phyloP scores from a whole-genome alignment of 2,888 invertebrate genomes.

The Philhelius pedissequus region DNA sequence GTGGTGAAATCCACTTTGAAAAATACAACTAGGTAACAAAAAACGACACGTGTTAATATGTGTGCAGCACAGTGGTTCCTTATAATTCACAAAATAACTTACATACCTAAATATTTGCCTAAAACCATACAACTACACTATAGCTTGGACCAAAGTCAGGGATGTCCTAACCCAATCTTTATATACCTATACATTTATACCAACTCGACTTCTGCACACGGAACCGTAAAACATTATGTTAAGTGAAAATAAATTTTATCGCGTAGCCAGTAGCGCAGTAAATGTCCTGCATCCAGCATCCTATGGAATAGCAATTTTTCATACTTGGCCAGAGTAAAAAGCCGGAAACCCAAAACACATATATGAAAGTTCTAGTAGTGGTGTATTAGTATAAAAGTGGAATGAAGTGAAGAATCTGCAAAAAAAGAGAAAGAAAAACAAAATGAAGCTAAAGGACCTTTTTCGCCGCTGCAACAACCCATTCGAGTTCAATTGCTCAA shows the following conservation, averaged over 20 bases:
- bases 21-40: not conserved
- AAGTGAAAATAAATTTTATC: slow-evolving; percentile 68
- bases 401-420: not conserved
- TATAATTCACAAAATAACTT: slow-evolving; percentile 32
- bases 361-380: too few relatives aligned
- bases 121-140: not conserved
- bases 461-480: not conserved
- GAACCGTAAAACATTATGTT: slow-evolving; percentile 65
- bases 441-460: not conserved
- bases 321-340: slow-evolving; percentile 55
- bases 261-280: slow-evolving; percentile 40
- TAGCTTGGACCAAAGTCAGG: slow-evolving; percentile 14
- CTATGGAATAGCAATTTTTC: slow-evolving; percentile 50
- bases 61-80: slow-evolving; percentile 43
- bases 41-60: slow-evolving; percentile 60
- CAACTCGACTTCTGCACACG: slow-evolving; percentile 29
- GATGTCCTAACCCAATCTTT: not conserved
- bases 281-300: slow-evolving; percentile 65
- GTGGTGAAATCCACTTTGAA: not conserved
- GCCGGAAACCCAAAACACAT: slow-evolving; percentile 49
- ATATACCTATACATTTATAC: too few relatives aligned
- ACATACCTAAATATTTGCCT: slow-evolving; percentile 50
- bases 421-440: not conserved
- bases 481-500: slow-evolving; percentile 63
- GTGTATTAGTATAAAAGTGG: not conserved